phyloP scores from a whole-genome alignment of 2,797 vertebrate genomes.

The Characodon lateralis region DNA sequence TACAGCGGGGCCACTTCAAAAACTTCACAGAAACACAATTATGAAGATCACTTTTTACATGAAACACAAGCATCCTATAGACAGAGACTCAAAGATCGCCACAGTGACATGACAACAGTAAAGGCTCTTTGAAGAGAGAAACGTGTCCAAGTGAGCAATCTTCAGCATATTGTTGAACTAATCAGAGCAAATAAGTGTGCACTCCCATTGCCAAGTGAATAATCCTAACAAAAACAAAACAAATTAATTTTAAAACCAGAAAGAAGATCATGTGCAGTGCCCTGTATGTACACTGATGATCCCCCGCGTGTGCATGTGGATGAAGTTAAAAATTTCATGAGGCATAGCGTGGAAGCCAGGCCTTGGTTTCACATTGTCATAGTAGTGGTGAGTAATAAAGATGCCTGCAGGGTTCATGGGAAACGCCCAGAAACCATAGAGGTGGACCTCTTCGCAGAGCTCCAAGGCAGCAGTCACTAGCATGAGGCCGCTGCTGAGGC shows the following conservation, averaged over 20 bases:
- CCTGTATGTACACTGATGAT: conserved; percentile 93
- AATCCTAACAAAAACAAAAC: conserved; percentile 24
- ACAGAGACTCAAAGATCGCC: conserved; percentile 35
- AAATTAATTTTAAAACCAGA: conserved; percentile 17
- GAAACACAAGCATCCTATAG: conserved; percentile 68
- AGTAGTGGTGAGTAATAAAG: conserved; percentile 97
- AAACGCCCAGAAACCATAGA: conserved; percentile 98
- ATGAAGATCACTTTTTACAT: conserved; percentile 75
- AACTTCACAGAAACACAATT: conserved; percentile 74
- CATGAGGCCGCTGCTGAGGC: conserved; percentile 95
- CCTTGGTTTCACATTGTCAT: conserved; percentile 97
- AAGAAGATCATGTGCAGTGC: conserved; percentile 83
- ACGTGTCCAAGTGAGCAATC: conserved; percentile 57
- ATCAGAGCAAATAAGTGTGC: conserved; percentile 24
- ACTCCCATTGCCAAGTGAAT: conserved; percentile 28
- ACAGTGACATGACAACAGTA: conserved; percentile 23
- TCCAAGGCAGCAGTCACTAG: conserved; percentile 94
- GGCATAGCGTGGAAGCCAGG: conserved; percentile 99
- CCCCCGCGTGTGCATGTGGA: conserved; percentile 96
- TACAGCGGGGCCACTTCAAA: conserved; percentile 73
- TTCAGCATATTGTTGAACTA: conserved; percentile 29
- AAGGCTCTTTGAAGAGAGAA: conserved; percentile 26
- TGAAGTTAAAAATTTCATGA: conserved; percentile 95
- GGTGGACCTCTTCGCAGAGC: conserved; percentile 95
- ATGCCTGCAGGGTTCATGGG: conserved; percentile 95